phyloP scores from a whole-genome alignment of 2,797 vertebrate genomes.

The Acanthurus lineatus region DNA sequence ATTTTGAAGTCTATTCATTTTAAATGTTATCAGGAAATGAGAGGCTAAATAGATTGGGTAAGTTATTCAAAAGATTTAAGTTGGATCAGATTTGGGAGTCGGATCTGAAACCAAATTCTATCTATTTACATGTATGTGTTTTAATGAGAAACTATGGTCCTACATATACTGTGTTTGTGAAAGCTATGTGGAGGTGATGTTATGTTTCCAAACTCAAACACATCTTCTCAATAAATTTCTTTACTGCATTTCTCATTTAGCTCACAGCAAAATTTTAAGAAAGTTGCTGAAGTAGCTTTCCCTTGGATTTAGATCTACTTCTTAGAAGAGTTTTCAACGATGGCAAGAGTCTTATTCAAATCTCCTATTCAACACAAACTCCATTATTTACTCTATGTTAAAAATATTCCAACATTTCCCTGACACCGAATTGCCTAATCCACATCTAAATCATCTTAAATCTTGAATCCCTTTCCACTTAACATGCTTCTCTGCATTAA shows the following conservation, averaged over 20 bases:
- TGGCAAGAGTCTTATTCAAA: neutral
- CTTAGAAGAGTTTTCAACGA: neutral
- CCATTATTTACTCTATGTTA: neutral
- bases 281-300: neutral
- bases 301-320: neutral
- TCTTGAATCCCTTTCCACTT: neutral
- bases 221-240: neutral
- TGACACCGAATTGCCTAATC: neutral
- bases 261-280: neutral
- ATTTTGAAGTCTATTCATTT: too few species aligned
- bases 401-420: neutral
- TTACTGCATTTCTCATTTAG: neutral
- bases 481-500: neutral
- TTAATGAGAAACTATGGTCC: too few species aligned
- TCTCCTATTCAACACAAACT: too few species aligned
- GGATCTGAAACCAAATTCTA: too few species aligned
- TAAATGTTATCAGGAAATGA: too few species aligned
- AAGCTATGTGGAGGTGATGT: neutral
- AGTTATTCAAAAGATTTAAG: too few species aligned
- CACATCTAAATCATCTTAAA: neutral
- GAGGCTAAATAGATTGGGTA: too few species aligned
- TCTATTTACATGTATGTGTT: too few species aligned
- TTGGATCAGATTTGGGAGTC: too few species aligned
- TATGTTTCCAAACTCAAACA: neutral
- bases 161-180: neutral